Base-by-base conservation (phyloP, 2,797 vertebrate genomes). In the Epinephelus awoara region DNA sequence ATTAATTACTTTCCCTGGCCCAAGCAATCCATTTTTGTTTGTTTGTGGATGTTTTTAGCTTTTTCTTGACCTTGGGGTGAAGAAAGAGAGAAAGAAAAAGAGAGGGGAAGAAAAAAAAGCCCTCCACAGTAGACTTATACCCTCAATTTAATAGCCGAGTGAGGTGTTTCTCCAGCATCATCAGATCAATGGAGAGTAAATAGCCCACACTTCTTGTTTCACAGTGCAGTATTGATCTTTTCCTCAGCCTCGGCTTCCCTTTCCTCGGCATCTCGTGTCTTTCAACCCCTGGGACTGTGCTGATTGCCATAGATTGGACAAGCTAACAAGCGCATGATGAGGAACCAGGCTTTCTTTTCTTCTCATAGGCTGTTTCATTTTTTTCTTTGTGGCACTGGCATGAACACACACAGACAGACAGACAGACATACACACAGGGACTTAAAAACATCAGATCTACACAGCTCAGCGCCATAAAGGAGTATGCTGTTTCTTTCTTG, bases 161-260 rank as follows among this genome's bases (percentile, higher is more conserved):
- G 96, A 98, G 97, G 97, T 99, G 97, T 99, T 99, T 98, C 97
- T 99, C 95, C 96, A 96, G 96, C 97, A 97, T 97, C 97, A 98
- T 98, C 96, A 97, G 97, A 99, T 99, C 98, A 99, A 99, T 99
- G 97, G 96, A 97, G 98, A 99, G 97, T 99, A 99, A 99, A 99
- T 99, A 99, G 98, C 97, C 96, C 97, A 97, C 97, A 98, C 97
- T 98, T 98, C 97, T 98, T 98, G 96, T 98, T 99, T 97, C 97
- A 94, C 97, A 95, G 96, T 95, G 94, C 95, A 91, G 96, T 99
- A 99, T 99, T 98, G 98, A 99, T 99, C 97, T 98, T 97, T 93
- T 97, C 95, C 97, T 97, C 96, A 96, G 97, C 96, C 96, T 97
- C 96, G 91, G 96, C 97, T 97, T 97, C 95, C 94, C 93, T 97